Evolutionary conservation across 2,797 vertebrate species (phyloP).

Genomic region (Ataeniobius toweri): DNA sequence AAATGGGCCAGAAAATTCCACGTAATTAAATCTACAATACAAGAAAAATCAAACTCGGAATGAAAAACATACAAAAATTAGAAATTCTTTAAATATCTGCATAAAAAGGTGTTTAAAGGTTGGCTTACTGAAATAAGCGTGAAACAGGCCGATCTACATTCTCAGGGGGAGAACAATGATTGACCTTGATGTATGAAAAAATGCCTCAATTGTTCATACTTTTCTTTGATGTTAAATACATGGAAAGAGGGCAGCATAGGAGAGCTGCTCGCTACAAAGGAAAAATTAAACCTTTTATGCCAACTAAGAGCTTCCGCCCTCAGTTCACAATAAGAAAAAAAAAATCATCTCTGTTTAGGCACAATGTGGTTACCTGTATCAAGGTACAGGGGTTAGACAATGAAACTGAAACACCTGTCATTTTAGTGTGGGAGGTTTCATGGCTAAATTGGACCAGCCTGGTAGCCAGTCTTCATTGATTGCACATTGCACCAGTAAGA

Average conservation of each 20-base stretch:
- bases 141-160: conserved; percentile 49
- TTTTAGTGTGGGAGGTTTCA: too few species aligned
- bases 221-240: conserved; percentile 78
- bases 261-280: conserved; percentile 55
- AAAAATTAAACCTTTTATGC: conserved; percentile 69
- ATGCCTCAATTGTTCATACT: conserved; percentile 73
- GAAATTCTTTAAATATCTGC: background rate
- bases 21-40: conserved; percentile 18
- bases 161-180: conserved; percentile 68
- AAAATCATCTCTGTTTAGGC: background rate
- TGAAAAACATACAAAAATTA: background rate
- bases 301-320: conserved; percentile 24
- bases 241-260: conserved; percentile 56
- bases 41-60: conserved; percentile 3
- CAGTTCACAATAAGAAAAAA: background rate
- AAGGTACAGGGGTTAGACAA: background rate
- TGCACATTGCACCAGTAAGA: too few species aligned
- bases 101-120: conserved; percentile 41
- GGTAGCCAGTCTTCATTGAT: too few species aligned
- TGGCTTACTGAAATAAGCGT: conserved; percentile 46
- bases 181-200: conserved; percentile 72
- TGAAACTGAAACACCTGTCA: too few species aligned
- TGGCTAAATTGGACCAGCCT: too few species aligned
- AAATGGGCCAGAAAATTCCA: conserved; percentile 38
- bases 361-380: background rate